These are phyloP conservation scores for Yponomeuta sedellus DNA, from an alignment of 2,888 invertebrate species.

Conservation along the genomic window DNA sequence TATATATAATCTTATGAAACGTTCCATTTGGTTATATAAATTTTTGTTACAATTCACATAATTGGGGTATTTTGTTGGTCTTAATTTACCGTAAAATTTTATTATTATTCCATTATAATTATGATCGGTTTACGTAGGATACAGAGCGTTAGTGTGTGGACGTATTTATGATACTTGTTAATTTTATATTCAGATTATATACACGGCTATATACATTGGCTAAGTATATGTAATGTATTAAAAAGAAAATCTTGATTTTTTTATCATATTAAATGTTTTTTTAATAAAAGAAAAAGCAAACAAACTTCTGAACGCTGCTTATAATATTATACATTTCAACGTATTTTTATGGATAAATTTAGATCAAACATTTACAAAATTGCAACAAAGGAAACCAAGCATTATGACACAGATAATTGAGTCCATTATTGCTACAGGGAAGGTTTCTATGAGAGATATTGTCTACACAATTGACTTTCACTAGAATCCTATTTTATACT, in stretches of 20 bases:
- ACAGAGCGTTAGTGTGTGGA: background rate
- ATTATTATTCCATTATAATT: background rate
- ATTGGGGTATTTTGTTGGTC: background rate
- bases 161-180: constrained; percentile 1
- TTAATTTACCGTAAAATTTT: background rate
- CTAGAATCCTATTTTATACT: constrained; percentile 4
- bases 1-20: background rate
- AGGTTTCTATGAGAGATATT: constrained; percentile 43
- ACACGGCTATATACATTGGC: background rate
- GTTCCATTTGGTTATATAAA: background rate
- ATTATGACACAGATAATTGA: constrained; percentile 8
- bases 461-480: constrained; percentile 64
- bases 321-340: too few species aligned
- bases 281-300: background rate
- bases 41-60: background rate
- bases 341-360: background rate
- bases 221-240: background rate
- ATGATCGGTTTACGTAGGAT: background rate
- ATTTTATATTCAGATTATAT: constrained; percentile 4
- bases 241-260: too few species aligned
- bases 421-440: constrained; percentile 14
- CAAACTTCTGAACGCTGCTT: too few species aligned
- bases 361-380: background rate
- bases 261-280: background rate
- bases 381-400: background rate